Percentiles rank a stretch among this genome's conserved stretches.
phyloP scores from a whole-genome alignment of 2,113 vertebrate genomes.

The Callaeas wilsoni region DNA sequence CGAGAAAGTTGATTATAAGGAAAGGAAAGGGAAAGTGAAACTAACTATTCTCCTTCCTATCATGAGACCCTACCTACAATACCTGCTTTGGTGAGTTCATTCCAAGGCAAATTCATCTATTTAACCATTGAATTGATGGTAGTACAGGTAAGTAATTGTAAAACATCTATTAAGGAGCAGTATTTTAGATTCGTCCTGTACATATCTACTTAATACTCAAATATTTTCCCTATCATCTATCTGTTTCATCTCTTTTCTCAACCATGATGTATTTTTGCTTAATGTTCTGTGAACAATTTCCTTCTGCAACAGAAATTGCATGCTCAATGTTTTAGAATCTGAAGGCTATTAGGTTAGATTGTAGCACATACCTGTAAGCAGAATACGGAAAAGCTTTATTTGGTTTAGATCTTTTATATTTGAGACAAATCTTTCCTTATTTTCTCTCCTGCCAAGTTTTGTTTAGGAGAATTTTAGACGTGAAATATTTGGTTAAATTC shows the following conservation, averaged over 20 bases:
- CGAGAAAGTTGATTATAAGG: neutral
- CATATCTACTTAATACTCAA: neutral
- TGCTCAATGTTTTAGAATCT: neutral
- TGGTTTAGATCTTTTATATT: neutral
- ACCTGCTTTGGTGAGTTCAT: neutral
- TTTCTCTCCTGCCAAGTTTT: neutral
- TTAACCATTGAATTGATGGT: neutral
- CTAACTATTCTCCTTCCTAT: neutral
- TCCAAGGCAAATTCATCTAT: neutral
- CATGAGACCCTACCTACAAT: neutral
- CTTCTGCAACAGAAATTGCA: neutral
- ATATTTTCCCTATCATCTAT: neutral
- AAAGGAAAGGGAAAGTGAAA: neutral
- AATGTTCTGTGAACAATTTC: neutral
- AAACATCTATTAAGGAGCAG: neutral
- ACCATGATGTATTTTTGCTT: neutral
- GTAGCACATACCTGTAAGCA: neutral
- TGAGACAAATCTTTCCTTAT: neutral
- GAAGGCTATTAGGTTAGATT: neutral
- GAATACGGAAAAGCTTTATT: neutral
- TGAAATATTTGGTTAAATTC: neutral
- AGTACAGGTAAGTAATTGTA: neutral
- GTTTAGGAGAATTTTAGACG: neutral
- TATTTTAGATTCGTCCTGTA: neutral
- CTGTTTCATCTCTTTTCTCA: neutral